Evolutionary conservation across 2,113 vertebrate species (phyloP), one percentile per base, ranked within the genome.

Genomic region (Actenoides hombroni): DNA sequence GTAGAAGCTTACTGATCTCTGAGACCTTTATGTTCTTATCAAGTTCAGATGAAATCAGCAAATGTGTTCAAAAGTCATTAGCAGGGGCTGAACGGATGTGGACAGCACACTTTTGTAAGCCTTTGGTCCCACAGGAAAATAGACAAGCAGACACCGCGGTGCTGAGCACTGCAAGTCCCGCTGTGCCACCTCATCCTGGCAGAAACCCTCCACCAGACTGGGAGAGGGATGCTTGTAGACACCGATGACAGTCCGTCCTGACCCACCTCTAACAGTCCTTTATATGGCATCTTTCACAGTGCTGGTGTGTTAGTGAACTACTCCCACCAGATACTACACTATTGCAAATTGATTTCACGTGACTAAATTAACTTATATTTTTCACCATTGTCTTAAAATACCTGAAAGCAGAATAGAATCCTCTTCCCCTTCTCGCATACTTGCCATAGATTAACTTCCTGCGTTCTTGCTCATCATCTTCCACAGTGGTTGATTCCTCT

Each of bases 131-230:
- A 11, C 12, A 42, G 24, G 74, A 75, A 56, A 82, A 56, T 5
- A 64, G 56, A 18, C 0, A 2, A 59, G 17, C 29, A 44, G 64
- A 68, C 28, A 49, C 12, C 0, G 1, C 1, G 2, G 16, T 33
- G 53, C 59, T 40, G 37, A 86, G 48, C 33, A 10, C 42, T 17
- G 49, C 20, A 44, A 17, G 21, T 57, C 31, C 18, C 10, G 3
- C 16, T n/a, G 23, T 39, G 18, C 20, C 46, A 44, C 20, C 60
- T 61, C 59, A 37, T 7, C 35, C 44, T 39, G 73, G 24, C 53
- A 86, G 42, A 87, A 86, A 42, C 10, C 13, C 19, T 60, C 21
- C 28, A 10, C 31, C 46, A 68, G 31, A 4, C 10, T 54, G 64
- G 26, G 67, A 79, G 42, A 31, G 56, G n/a, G 51, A n/a, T 68